Base-by-base conservation (phyloP, 2,113 vertebrate species). In the Seriola dumerili region DNA sequence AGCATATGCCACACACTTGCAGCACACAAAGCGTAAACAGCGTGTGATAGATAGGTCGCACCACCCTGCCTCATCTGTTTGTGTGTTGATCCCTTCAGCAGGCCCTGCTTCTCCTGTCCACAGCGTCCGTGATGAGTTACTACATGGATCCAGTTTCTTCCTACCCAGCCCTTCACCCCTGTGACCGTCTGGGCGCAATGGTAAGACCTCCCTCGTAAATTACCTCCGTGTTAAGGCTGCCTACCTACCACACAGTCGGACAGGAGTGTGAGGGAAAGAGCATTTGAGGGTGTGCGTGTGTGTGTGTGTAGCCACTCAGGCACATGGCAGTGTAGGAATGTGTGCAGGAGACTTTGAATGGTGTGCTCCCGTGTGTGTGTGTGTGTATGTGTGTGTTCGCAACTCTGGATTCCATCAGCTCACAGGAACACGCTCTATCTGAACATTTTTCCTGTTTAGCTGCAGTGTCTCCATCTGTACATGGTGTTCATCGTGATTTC, bases 121-220 rank as follows among this genome's bases (percentile, higher is more conserved):
- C 88, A 70, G 88, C 19, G 44, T 83, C 50, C 85, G 90, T 80
- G 89, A 99, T 99, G 98, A 99, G 96, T 95, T 98, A 99, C 95
- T 98, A 97, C 80, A 81, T 95, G 96, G 96, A 98, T 94, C 94
- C 96, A 48, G 73, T 96, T 88, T 93, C 95, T 4, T 92, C 93
- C 83, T 95, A 79, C 76, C 69, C 94, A 17, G 92, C 92, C 83
- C 93, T 96, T 89, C 97, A 96, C 73, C 90, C 95, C 68, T 89
- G 94, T 34, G 86, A 95, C 88, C 94, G 95, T 81, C 95, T 97
- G 80, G 94, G 92, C 42, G 61, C 89, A 70, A 90, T 92, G 97
- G 98, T 99, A 96, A 97, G 97, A 94, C 89, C 92, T 84, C 68
- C 76, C 88, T 89, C 90, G 54, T 96, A 95, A 95, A 96, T 95